These are phyloP conservation scores for Gobio occitaniae DNA, from an alignment of 2,797 vertebrate genomes.

Conservation along the genomic window DNA sequence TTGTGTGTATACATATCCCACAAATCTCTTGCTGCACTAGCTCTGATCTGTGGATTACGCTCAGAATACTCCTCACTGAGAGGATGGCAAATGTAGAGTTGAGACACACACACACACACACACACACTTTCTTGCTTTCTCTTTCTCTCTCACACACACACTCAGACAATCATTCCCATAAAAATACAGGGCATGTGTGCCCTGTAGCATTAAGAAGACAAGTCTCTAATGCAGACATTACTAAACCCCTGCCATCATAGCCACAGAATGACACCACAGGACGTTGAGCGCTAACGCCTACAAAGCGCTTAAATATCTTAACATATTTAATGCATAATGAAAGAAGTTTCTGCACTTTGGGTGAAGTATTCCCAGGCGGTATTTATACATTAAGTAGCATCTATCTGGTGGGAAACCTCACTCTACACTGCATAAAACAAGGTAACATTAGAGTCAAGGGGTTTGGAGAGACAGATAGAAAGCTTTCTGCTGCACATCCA, in stretches of 20 bases:
- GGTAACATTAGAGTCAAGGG: constrained; percentile 25
- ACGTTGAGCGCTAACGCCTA: constrained; percentile 78
- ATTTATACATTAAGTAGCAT: constrained; percentile 3
- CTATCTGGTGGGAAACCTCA: constrained; percentile 22
- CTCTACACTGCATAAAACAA: constrained; percentile 45
- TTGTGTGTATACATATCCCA: constrained; percentile 73
- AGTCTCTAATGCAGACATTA: constrained; percentile 81
- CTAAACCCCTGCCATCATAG: constrained; percentile 79
- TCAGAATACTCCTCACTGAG: constrained; percentile 57
- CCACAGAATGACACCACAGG: constrained; percentile 78
- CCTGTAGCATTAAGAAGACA: constrained; percentile 78
- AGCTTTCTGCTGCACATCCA: constrained; percentile 37
- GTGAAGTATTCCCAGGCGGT: constrained; percentile 67
- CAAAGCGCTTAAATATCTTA: constrained; percentile 84
- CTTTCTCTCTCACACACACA: constrained; percentile 9
- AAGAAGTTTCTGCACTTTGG: constrained; percentile 75
- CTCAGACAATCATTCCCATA: constrained; percentile 22
- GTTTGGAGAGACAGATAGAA: constrained; percentile 16
- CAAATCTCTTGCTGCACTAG: constrained; percentile 74
- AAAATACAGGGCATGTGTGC: constrained; percentile 68
- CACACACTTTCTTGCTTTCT: constrained; percentile 7
- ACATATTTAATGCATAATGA: constrained; percentile 82
- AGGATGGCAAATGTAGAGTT: constrained; percentile 64
- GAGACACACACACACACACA: constrained; percentile 25
- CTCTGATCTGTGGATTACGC: constrained; percentile 77